A percentile compares a stretch with the other conserved stretches of the same genome.
These are phyloP conservation scores for Psittacula cyanocephala DNA, from an alignment of 2,113 vertebrate genomes.

Conservation along the genomic window DNA sequence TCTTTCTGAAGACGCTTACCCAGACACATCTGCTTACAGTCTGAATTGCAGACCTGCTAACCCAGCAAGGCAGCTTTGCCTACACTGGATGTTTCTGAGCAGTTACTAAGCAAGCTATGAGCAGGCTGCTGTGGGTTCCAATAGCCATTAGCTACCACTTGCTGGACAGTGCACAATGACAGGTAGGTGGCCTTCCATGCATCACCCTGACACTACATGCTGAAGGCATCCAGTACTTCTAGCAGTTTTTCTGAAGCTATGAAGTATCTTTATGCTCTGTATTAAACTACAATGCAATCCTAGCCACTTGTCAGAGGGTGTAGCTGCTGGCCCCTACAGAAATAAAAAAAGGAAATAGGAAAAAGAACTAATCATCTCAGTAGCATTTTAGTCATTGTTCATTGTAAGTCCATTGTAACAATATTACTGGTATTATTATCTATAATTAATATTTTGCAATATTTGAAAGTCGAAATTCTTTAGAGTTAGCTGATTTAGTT, in stretches of 20 bases:
- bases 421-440: background rate
- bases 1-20: background rate
- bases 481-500: background rate
- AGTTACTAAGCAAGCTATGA: background rate
- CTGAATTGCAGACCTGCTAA: background rate
- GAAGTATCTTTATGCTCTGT: background rate
- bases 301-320: background rate
- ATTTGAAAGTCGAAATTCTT: background rate
- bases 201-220: rapidly evolving
- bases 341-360: background rate
- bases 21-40: background rate
- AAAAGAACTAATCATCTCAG: background rate
- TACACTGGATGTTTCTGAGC: background rate
- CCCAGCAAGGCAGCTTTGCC: background rate
- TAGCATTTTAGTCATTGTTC: background rate
- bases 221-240: background rate
- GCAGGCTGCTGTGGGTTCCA: background rate
- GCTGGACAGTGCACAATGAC: rapidly evolving
- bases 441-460: background rate
- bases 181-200: background rate
- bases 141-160: background rate
- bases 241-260: background rate
- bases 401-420: background rate
- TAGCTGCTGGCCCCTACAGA: background rate
- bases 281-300: background rate